Evolutionary conservation across 37 sponge, comb jelly and placozoan species (phyloP).

Genomic region (Beroe forskalii): DNA sequence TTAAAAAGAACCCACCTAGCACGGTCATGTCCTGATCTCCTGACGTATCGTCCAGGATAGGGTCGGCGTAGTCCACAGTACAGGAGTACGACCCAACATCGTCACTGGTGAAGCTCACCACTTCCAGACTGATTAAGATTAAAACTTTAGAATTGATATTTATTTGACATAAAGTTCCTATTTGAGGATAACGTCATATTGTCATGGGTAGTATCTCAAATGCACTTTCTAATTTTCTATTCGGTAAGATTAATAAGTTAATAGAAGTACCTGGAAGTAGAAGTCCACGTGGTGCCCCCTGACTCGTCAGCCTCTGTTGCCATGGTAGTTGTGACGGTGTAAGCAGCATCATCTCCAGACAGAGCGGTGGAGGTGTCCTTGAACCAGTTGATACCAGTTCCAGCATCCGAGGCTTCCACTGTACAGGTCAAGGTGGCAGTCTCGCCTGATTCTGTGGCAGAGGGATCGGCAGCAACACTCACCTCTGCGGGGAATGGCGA

Average conservation of each 20-base stretch:
- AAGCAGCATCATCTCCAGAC: neutral
- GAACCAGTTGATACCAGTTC: neutral
- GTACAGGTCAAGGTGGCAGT: neutral
- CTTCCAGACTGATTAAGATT: too few relatives aligned
- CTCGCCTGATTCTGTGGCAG: neutral
- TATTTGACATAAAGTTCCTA: too few relatives aligned
- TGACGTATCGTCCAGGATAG: conserved; percentile 4
- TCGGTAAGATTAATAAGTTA: too few relatives aligned
- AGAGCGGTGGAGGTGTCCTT: neutral
- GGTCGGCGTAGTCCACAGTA: conserved; percentile 15
- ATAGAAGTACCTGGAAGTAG: too few relatives aligned
- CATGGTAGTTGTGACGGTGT: neutral
- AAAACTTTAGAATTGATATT: too few relatives aligned
- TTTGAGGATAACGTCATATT: too few relatives aligned
- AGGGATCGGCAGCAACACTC: neutral
- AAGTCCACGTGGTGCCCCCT: neutral
- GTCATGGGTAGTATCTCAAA: too few relatives aligned
- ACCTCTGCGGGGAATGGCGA: too few relatives aligned
- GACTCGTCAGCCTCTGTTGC: neutral
- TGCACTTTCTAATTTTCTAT: too few relatives aligned
- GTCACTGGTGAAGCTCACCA: neutral
- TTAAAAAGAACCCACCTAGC: neutral
- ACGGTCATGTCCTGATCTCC: neutral
- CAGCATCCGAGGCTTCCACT: neutral
- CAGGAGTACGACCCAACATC: neutral